A percentile compares a stretch with the other conserved stretches of the same genome.
These are phyloP conservation scores for Circaetus gallicus DNA, from an alignment of 2,113 vertebrate species.

Conservation along the genomic window DNA sequence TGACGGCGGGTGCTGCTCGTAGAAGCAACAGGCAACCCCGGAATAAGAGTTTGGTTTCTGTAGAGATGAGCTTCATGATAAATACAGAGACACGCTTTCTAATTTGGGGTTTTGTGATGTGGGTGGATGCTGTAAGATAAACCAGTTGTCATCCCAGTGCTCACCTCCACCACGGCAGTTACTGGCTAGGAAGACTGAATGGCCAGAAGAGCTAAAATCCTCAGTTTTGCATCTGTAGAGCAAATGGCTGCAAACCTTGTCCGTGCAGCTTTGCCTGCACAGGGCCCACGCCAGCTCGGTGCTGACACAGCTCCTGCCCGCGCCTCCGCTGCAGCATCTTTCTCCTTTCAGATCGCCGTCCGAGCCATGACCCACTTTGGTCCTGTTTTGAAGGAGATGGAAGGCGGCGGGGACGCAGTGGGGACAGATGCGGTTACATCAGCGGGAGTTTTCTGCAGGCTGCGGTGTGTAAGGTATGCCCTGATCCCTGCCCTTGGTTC, in stretches of 20 bases:
- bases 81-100: background rate
- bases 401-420: background rate
- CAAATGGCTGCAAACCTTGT: accelerated
- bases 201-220: background rate
- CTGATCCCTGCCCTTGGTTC: background rate
- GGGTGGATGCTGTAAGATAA: background rate
- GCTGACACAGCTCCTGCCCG: background rate
- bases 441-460: background rate
- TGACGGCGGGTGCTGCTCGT: accelerated
- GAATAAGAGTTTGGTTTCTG: background rate
- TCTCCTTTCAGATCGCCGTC: accelerated
- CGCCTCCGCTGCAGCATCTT: accelerated
- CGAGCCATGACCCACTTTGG: background rate
- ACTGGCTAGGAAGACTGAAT: background rate
- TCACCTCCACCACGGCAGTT: accelerated
- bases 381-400: background rate
- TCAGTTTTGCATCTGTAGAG: background rate
- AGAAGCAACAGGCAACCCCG: background rate
- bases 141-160: background rate
- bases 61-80: background rate
- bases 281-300: accelerated
- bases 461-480: background rate
- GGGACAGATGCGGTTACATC: accelerated
- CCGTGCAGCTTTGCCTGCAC: accelerated
- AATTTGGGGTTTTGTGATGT: background rate